phyloP scores from a whole-genome alignment of 2,888 invertebrate species.

The Morpho helenor region DNA sequence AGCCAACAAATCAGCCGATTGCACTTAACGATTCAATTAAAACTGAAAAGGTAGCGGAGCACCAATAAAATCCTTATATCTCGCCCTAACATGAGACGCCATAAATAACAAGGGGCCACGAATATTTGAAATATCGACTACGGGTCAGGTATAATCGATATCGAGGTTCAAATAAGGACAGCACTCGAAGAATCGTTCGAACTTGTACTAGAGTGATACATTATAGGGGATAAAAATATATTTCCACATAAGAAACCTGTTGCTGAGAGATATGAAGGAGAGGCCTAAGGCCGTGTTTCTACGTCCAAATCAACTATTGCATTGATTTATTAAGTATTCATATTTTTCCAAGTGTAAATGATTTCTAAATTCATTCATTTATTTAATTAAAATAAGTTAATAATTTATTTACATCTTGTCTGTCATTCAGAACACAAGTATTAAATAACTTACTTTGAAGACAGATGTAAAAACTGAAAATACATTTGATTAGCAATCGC shows the following conservation, averaged over 20 bases:
- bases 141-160: slow-evolving; percentile 35
- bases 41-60: slow-evolving; percentile 38
- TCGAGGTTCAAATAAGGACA: slow-evolving; percentile 31
- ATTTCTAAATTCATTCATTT: no score
- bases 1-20: slow-evolving; percentile 38
- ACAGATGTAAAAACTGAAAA: no score
- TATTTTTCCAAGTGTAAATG: background rate
- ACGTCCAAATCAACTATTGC: slow-evolving; percentile 22
- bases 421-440: no score
- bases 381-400: no score
- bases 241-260: slow-evolving; percentile 63
- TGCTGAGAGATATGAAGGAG: slow-evolving; percentile 53
- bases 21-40: slow-evolving; percentile 56
- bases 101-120: slow-evolving; percentile 47
- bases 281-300: slow-evolving; percentile 31
- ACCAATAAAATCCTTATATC: slow-evolving; percentile 59
- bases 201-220: slow-evolving; percentile 56
- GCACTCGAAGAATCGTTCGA: slow-evolving; percentile 45
- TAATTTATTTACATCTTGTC: no score
- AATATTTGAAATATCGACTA: slow-evolving; percentile 45
- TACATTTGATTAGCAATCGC: no score
- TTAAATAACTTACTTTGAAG: no score
- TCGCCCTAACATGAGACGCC: slow-evolving; percentile 41
- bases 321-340: slow-evolving; percentile 5
- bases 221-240: slow-evolving; percentile 69